Base-by-base conservation (phyloP, 37 sponge, comb jelly and placozoan species). In the Petrosia ficiformis region DNA sequence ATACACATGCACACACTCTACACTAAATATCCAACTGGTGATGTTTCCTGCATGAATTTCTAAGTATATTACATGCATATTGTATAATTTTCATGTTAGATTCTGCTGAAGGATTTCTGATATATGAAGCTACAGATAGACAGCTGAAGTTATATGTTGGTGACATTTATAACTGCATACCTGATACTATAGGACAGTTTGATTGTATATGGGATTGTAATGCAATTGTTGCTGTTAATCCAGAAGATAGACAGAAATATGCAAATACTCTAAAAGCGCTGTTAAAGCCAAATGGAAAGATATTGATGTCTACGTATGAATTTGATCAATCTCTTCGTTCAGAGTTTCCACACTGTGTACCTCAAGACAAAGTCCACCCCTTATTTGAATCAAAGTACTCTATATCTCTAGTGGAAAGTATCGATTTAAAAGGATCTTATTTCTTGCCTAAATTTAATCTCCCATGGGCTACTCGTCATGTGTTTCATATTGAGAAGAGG, bases 161-260 rank as follows among this genome's bases (percentile, higher is more conserved):
- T 33, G 81, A 89, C 48, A 22, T 81, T 10, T 80, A 80, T 59
- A 68, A 84, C 4, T n/a, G n/a, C n/a, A n/a, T n/a, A n/a, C n/a
- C n/a, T n/a, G 10, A 56, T 29, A 44, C 72, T 16, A 34, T 74
- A 24, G 60, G 44, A 33, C 69, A 10, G 1, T 89, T 89, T 89
- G 90, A 89, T 79, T 77, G 61, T 61, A 42, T 80, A 1, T 89
- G 90, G 90, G 90, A 89, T 29, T 48, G 75, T 44, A 65, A 75
- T 64, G 72, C 84, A 19, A 33, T 89, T 42, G 81, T 73, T 42
- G 90, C 85, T 1, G 30, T 79, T 36, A 74, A 75, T 74, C 65
- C 67, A 10, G 21, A 32, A n/a, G 75, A 82, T 33, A 73, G 89
- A 74, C n/a, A 68, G 52, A 59, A 29, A 24, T 82, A 88, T 74